Conservation (phyloP, 30 jellyfish, hydroid and myxozoan species). For the Aurelia aurita complex sp. Pacific region DNA sequence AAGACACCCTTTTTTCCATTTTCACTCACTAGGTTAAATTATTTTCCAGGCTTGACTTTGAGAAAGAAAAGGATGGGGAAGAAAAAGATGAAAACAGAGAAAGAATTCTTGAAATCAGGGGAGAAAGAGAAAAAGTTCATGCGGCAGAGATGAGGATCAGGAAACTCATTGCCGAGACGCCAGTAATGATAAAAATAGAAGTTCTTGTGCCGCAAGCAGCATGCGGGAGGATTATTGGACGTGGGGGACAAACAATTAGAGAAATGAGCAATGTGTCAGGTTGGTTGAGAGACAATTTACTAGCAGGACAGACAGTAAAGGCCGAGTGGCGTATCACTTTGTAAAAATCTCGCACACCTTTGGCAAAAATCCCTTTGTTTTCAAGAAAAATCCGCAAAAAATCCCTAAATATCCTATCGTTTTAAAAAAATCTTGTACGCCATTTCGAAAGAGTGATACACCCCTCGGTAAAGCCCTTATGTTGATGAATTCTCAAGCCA, state of each 20-base stretch:
- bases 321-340: too few relatives aligned
- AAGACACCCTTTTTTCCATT: too few relatives aligned
- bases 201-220: constrained; percentile 73
- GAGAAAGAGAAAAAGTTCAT: constrained; percentile 77
- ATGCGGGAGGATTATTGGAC: constrained; percentile 92
- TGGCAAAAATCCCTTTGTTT: too few relatives aligned
- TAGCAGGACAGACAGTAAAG: too few relatives aligned
- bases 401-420: too few relatives aligned
- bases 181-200: constrained; percentile 46
- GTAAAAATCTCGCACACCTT: too few relatives aligned
- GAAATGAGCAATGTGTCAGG: constrained; percentile 81
- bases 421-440: too few relatives aligned
- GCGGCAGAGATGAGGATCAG: constrained; percentile 68
- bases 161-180: constrained; percentile 64
- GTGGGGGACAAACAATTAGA: constrained; percentile 85
- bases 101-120: constrained; percentile 72
- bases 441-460: too few relatives aligned
- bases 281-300: background rate
- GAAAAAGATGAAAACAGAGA: constrained; percentile 38
- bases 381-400: too few relatives aligned
- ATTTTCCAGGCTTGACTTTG: constrained; percentile 49
- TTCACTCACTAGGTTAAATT: too few relatives aligned
- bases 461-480: too few relatives aligned
- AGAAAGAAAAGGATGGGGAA: constrained; percentile 8
- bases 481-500: too few relatives aligned